Evolutionary conservation across 2,797 vertebrate genomes (phyloP).

Genomic region (Psittacula derbiana): DNA sequence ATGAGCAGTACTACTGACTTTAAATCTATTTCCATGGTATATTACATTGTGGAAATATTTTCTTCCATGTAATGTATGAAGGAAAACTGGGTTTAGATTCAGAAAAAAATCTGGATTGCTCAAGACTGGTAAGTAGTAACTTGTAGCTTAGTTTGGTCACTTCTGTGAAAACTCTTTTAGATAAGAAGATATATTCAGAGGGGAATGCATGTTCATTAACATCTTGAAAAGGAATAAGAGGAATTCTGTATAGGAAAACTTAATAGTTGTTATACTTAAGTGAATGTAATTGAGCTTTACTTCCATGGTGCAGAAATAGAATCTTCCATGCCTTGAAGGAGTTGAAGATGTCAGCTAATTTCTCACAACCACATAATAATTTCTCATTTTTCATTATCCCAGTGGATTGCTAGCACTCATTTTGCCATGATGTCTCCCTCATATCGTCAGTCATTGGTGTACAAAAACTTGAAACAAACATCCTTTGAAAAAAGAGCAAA

Average conservation of each 20-base stretch:
- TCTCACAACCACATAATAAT: not conserved
- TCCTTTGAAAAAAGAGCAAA: not conserved
- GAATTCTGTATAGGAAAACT: not conserved
- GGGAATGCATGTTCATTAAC: not conserved
- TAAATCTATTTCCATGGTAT: not conserved
- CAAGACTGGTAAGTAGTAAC: not conserved
- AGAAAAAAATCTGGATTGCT: not conserved
- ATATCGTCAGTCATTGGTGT: not conserved
- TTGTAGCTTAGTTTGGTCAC: not conserved
- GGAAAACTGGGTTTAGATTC: not conserved
- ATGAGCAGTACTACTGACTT: not conserved
- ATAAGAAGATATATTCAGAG: not conserved
- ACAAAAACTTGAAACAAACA: slow-evolving; percentile 20
- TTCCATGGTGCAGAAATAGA: not conserved
- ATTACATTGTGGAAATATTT: not conserved
- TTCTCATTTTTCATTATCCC: not conserved
- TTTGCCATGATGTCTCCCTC: not conserved
- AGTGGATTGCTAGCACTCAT: not conserved
- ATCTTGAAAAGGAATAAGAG: not conserved
- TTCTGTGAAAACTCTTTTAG: not conserved
- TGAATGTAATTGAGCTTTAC: not conserved
- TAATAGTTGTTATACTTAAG: not conserved
- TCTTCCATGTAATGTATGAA: not conserved
- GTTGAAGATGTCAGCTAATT: not conserved
- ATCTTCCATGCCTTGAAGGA: fast-evolving